Percentiles rank a stretch among this genome's conserved stretches.
Conservation (phyloP, 2,113 vertebrate genomes). For the Struthio camelus region DNA sequence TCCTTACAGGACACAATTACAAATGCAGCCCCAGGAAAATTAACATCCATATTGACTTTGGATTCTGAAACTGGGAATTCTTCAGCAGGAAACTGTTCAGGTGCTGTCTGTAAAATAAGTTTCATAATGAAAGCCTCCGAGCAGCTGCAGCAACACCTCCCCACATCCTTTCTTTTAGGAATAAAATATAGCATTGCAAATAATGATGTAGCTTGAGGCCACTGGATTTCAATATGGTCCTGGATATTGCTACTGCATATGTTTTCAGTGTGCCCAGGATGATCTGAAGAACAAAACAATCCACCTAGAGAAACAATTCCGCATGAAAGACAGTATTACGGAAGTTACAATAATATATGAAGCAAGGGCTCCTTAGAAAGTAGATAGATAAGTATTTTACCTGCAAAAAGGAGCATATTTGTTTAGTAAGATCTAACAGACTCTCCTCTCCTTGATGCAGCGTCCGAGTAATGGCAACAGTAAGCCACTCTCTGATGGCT, state of each 20-base stretch:
- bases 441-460: conserved; percentile 97
- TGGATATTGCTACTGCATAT: not conserved
- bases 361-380: not conserved
- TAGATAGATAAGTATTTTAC: conserved; percentile 53
- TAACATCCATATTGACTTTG: conserved; percentile 97
- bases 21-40: conserved; percentile 95
- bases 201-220: not conserved
- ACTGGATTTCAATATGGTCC: not conserved
- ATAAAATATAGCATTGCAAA: not conserved
- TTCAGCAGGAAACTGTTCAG: conserved; percentile 94
- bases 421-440: conserved; percentile 92
- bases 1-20: conserved; percentile 96
- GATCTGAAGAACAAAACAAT: not conserved
- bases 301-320: not conserved
- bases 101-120: conserved; percentile 82
- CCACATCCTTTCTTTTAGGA: not conserved
- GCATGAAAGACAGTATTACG: not conserved
- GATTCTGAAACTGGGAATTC: conserved; percentile 95
- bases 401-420: conserved; percentile 97
- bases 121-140: not conserved
- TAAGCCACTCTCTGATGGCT: conserved; percentile 92
- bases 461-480: conserved; percentile 91
- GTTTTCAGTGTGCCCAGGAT: not conserved
- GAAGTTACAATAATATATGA: not conserved
- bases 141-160: not conserved